Evolutionary conservation across 2,888 invertebrate species (phyloP).

Genomic region (Microdon myrmicae): DNA sequence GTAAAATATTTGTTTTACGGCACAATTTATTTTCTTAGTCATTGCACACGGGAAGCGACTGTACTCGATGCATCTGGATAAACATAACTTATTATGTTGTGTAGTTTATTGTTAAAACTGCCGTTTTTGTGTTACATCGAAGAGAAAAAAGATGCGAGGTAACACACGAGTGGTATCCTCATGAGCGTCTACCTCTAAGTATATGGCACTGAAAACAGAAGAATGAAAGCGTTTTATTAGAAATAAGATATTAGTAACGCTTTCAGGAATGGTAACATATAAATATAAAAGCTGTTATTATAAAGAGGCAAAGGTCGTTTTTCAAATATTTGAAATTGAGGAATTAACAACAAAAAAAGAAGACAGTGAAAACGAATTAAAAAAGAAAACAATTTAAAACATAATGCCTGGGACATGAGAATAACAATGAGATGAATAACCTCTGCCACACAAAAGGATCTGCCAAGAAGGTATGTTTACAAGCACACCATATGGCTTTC

Average conservation of each 20-base stretch:
- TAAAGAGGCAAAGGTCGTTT: too few relatives aligned
- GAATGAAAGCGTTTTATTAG: too few relatives aligned
- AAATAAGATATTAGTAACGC: too few relatives aligned
- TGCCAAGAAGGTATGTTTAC: constrained; percentile 27
- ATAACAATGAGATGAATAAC: constrained; percentile 36
- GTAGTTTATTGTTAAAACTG: constrained; percentile 51
- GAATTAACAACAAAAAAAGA: constrained; percentile 18
- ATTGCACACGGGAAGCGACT: too few relatives aligned
- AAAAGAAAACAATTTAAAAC: constrained; percentile 31
- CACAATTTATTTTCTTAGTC: too few relatives aligned
- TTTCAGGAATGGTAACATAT: too few relatives aligned
- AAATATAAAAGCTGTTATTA: too few relatives aligned
- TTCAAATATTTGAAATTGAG: constrained; percentile 49
- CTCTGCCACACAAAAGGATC: constrained; percentile 36
- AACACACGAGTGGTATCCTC: too few relatives aligned
- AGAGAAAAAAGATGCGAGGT: constrained; percentile 43
- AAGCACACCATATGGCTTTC: constrained; percentile 39
- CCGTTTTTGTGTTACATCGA: constrained; percentile 46
- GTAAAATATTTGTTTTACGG: too few relatives aligned
- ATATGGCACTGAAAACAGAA: too few relatives aligned
- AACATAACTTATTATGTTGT: constrained; percentile 43
- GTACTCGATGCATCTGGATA: constrained; percentile 20
- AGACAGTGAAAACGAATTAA: constrained; percentile 1
- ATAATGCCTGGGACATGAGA: constrained; percentile 25
- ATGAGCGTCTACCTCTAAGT: too few relatives aligned